Evolutionary conservation across 2,113 vertebrate genomes (phyloP), one percentile per base, ranked within the genome.

Genomic region (Salvelinus namaycush): DNA sequence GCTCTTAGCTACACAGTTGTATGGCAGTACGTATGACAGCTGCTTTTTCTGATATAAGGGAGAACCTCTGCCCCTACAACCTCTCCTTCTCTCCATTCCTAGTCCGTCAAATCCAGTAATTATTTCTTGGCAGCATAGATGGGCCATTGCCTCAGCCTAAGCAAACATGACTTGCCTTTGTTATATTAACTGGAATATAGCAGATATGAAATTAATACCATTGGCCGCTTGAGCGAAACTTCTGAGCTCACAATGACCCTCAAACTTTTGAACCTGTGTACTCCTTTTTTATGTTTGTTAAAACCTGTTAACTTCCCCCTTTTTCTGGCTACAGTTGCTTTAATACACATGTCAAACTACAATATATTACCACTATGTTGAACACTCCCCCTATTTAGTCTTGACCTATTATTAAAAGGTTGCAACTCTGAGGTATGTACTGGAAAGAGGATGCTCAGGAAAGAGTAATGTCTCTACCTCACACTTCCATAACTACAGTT

Each of bases 91-190:
- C 75, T 82, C 83, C 24, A 22, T 76, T 20, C 75, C 77, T 83
- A 79, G 60, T 87, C 20, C 18, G 48, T 26, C 75, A 70, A 86
- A 82, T 80, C 85, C 79, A 77, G 20, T 73, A 54, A 80, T 74
- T 77, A 68, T 70, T 62, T 69, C n/a, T 79, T 81, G 85, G 86
- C 86, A 79, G 60, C 29, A 31, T 51, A 62, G 65, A 18, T n/a
- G 84, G 69, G 74, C 71, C 66, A 74, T 73, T 24, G 44, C 80
- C 65, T 68, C 69, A 39, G 70, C 67, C 72, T 80, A 22, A 81
- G 76, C 84, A 87, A 88, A 89, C 84, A 87, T 13, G 27, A 27
- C 71, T 6, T 80, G 67, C 80, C 29, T 78, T 54, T 39, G 69
- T 72, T 82, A 73, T 48, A 77, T 85, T 77, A 83, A 82, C 77